phyloP scores from a whole-genome alignment of 2,113 vertebrate species.

The Lagopus muta region DNA sequence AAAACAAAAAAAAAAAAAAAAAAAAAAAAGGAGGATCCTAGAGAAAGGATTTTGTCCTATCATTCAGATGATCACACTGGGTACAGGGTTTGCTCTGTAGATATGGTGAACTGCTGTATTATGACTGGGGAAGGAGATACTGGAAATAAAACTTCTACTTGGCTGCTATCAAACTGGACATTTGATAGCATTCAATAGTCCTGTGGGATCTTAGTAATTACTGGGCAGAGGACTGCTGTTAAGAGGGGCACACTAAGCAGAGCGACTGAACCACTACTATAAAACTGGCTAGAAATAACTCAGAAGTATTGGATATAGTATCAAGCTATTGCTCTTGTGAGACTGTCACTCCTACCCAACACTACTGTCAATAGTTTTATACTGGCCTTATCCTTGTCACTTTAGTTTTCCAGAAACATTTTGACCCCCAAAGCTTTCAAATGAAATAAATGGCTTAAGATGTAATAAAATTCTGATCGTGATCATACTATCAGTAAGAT shows the following conservation, averaged over 20 bases:
- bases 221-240: background rate
- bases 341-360: background rate
- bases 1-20: background rate
- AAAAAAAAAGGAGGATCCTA: background rate
- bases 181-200: background rate
- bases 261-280: background rate
- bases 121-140: background rate
- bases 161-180: background rate
- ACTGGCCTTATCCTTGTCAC: background rate
- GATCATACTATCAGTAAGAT: constrained; percentile 34
- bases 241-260: background rate
- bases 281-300: background rate
- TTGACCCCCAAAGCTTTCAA: constrained; percentile 37
- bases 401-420: constrained; percentile 12
- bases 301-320: background rate
- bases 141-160: background rate
- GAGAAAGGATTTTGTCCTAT: background rate
- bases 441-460: constrained; percentile 32
- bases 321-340: background rate
- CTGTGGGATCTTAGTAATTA: background rate
- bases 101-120: background rate
- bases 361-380: background rate
- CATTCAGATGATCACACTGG: background rate
- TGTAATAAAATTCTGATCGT: constrained; percentile 33
- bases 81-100: background rate